Conservation (phyloP, 2,797 vertebrate genomes). For the Acanthiza pusilla region DNA sequence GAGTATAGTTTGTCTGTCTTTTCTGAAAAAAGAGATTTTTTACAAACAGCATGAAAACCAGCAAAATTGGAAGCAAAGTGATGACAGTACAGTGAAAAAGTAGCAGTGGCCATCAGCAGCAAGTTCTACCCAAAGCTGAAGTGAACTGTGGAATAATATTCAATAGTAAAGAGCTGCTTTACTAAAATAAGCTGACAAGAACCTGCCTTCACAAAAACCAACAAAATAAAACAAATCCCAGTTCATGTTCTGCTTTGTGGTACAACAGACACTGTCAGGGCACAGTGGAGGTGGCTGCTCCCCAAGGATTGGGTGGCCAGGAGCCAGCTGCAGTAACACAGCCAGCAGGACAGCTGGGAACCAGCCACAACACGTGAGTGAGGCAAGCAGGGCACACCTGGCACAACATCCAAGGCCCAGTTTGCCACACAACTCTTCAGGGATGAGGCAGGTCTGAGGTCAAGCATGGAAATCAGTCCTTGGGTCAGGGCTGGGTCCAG, state of each 20-base stretch:
- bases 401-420: not conserved
- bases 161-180: not conserved
- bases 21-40: not conserved
- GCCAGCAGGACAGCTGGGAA: not conserved
- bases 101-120: not conserved
- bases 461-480: not conserved
- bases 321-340: not conserved
- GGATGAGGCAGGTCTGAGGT: not conserved
- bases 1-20: not conserved
- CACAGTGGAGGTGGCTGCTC: fast-evolving
- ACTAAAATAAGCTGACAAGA: not conserved
- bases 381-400: not conserved
- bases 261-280: not conserved
- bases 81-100: not conserved
- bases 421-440: not conserved
- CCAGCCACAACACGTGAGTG: not conserved
- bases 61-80: not conserved
- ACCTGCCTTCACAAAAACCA: not conserved
- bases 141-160: not conserved
- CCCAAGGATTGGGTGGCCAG: fast-evolving
- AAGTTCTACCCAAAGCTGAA: not conserved
- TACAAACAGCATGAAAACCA: not conserved
- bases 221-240: not conserved
- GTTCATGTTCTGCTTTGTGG: not conserved
- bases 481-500: not conserved